Base-by-base conservation (phyloP, 2,113 vertebrate species). In the Symphodus melops region DNA sequence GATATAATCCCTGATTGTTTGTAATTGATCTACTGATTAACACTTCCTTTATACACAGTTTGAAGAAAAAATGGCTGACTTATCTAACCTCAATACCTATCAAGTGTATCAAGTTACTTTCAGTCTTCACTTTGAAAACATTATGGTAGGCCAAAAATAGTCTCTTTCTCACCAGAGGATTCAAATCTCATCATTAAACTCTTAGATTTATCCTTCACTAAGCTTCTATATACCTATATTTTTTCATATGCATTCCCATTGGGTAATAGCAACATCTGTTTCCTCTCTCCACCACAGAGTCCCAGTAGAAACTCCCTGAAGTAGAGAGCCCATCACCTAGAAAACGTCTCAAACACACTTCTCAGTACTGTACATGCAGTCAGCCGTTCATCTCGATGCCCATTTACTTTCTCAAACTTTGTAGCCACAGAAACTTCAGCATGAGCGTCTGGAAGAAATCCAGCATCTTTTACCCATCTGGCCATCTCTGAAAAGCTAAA, bases 181-280 rank as follows among this genome's bases (percentile, higher is more conserved):
- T 89, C 11, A 68, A 65, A 81, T 75, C 60, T 76, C 79, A 83
- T 85, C 77, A 83, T 80, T 76, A 79, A 88, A 77, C 66, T 82
- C 84, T 76, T 79, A 51, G 14, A 85, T 87, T 83, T 81, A 88
- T 88, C 83, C 88, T 92, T 89, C 85, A 83, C 85, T 84, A 68
- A 82, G 78, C 83, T 82, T 77, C 55, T 68, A 44, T 80, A 78
- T 88, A 83, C 72, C 74, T 86, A 33, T 79, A 53, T 65, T 83
- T 48, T 74, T 84, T 77, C 57, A 55, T 74, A 77, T 61, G 54
- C 17, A 60, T 46, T 81, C 76, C 90, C 82, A 76, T 25, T 74
- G 80, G 89, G 81, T 51, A 52, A 13, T 21, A 66, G 58, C 72
- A 91, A 86, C 90, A 93, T 92, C 91, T 93, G 91, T 87, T 91